Evolutionary conservation across 2,888 invertebrate species (phyloP).

Genomic region (Drosophila emarginata): DNA sequence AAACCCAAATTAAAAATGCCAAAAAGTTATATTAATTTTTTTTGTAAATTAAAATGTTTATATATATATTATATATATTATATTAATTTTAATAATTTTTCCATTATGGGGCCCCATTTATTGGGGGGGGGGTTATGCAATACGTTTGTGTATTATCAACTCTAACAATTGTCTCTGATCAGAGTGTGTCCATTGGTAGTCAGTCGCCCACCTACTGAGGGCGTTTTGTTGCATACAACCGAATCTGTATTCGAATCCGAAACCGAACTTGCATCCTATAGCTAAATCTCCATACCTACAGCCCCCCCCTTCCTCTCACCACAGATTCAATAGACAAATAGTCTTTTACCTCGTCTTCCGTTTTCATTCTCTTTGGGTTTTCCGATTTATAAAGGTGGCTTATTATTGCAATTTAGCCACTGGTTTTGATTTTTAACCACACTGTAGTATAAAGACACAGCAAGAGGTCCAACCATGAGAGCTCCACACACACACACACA

Average conservation of each 20-base stretch:
- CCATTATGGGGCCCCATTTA: too few relatives aligned
- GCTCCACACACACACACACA: neutral
- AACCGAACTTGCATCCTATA: slow-evolving; percentile 8
- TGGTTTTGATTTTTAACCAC: slow-evolving; percentile 80
- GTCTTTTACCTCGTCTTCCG: slow-evolving; percentile 31
- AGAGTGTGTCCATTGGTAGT: slow-evolving; percentile 56
- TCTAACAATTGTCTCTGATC: slow-evolving; percentile 43
- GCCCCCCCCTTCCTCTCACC: slow-evolving; percentile 17
- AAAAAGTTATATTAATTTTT: neutral
- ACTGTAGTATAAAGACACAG: slow-evolving; percentile 59
- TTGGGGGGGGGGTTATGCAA: too few relatives aligned
- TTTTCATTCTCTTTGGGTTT: slow-evolving; percentile 33
- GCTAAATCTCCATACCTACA: neutral
- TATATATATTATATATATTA: too few relatives aligned
- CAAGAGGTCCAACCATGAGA: slow-evolving; percentile 51
- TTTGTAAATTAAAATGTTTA: too few relatives aligned
- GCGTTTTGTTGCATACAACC: slow-evolving; percentile 55
- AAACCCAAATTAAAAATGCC: too few relatives aligned
- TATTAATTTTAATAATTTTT: too few relatives aligned
- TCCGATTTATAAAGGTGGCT: slow-evolving; percentile 79
- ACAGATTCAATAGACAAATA: slow-evolving; percentile 70
- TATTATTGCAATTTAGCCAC: slow-evolving; percentile 82
- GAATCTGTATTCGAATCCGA: slow-evolving; percentile 1
- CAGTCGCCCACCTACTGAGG: slow-evolving; percentile 80
- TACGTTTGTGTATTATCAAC: too few relatives aligned